These are phyloP conservation scores for Microplitis manilae DNA, from an alignment of 2,888 invertebrate species.

Conservation along the genomic window DNA sequence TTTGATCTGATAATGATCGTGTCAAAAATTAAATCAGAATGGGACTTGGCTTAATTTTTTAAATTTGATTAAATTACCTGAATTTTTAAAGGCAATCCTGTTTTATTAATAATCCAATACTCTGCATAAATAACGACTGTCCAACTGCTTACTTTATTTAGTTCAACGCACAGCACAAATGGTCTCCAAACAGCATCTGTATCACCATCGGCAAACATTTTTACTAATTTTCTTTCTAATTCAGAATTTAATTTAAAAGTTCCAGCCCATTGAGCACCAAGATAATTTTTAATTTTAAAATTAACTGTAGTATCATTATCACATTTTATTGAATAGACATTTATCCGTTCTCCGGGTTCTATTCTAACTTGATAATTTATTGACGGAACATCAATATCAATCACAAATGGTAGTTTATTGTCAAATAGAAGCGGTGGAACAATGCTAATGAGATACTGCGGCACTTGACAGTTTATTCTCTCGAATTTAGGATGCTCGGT, in stretches of 20 bases:
- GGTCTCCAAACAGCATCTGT: constrained; percentile 77
- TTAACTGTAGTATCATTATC: constrained; percentile 74
- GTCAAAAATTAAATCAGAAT: too few relatives aligned
- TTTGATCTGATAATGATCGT: too few relatives aligned
- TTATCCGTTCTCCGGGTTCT: constrained; percentile 82
- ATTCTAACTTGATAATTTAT: constrained; percentile 75
- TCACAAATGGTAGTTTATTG: constrained; percentile 83
- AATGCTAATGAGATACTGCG: constrained; percentile 82
- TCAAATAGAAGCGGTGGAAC: constrained; percentile 82
- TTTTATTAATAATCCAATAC: constrained; percentile 93
- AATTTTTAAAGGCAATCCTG: constrained; percentile 85
- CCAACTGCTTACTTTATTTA: constrained; percentile 77
- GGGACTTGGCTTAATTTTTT: too few relatives aligned
- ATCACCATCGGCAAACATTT: constrained; percentile 79
- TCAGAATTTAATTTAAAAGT: constrained; percentile 79
- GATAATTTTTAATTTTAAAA: constrained; percentile 76
- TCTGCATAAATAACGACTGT: constrained; percentile 83
- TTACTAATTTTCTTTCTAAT: constrained; percentile 77
- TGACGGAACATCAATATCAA: constrained; percentile 75
- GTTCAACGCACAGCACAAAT: constrained; percentile 79
- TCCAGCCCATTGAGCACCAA: constrained; percentile 81
- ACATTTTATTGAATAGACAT: constrained; percentile 80
- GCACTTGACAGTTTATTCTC: constrained; percentile 73
- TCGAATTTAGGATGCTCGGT: constrained; percentile 53
- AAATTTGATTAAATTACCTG: constrained; percentile 74